Evolutionary conservation across 2,888 invertebrate species (phyloP), one percentile per base, ranked within the genome.

Genomic region (Lordiphosa fenestrarum): DNA sequence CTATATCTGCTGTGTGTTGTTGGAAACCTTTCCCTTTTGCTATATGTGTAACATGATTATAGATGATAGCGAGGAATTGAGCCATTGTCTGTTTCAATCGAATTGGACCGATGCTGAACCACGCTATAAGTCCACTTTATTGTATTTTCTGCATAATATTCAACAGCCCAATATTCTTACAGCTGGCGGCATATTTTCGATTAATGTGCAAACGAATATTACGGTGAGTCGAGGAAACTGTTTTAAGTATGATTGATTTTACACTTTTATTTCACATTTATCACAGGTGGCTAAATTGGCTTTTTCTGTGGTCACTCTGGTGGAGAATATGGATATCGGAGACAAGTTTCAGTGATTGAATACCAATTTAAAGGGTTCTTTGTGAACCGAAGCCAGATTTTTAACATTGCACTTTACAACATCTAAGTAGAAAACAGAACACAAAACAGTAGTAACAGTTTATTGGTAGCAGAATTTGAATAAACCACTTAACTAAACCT

Each of bases 171-270:
- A 78, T 10, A 51, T 61, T 0, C 83, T 85, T n/a, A 66, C 71
- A n/a, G 80, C 80, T 0, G 83, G 83, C 1, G 85, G 83, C 41
- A 83, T 85, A 36, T 65, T 80, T n/a, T 66, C 73, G 54, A 65
- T 80, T 15, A 65, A 57, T 9, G 23, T 73, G 53, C 41, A 49
- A 33, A 67, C 82, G 0, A 81, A 84, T 37, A 59, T 84, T 6
- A 54, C 66, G 4, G 82, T 78, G 46, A 55, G 77, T 30, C 9
- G 7, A 12, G 12, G 3, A 4, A 3, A 2, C 19, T 13, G n/a
- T n/a, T n/a, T n/a, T n/a, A n/a, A n/a, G n/a, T n/a, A n/a, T n/a
- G n/a, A n/a, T n/a, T n/a, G n/a, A n/a, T n/a, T n/a, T n/a, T n/a
- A n/a, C n/a, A n/a, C n/a, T n/a, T n/a, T n/a, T n/a, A n/a, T n/a